phyloP scores from a whole-genome alignment of 2,113 vertebrate species.

The Rhynchomys soricoides region DNA sequence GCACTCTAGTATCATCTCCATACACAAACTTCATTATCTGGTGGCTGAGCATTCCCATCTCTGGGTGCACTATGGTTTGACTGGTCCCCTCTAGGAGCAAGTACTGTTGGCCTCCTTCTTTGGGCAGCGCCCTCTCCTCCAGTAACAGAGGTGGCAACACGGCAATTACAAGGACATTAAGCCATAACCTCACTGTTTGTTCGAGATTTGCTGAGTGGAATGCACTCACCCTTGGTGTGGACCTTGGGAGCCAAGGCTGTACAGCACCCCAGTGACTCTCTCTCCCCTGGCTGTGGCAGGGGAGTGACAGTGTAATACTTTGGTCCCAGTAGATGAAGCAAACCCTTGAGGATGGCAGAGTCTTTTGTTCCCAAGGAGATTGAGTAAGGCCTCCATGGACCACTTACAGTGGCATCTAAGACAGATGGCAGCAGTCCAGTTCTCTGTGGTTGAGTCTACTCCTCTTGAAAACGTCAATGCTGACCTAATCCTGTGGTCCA shows the following conservation, averaged over 20 bases:
- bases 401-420: no score
- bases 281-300: no score
- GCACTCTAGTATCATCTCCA: neutral
- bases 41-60: neutral
- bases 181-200: neutral
- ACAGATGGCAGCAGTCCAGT: neutral
- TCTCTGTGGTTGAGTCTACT: neutral
- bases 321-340: no score
- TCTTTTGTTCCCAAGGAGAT: neutral
- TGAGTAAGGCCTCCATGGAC: neutral
- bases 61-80: neutral
- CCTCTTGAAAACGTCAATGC: no score
- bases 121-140: neutral
- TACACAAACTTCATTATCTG: no score
- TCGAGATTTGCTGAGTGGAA: neutral
- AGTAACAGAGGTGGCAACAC: neutral
- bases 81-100: neutral
- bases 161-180: neutral
- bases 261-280: neutral
- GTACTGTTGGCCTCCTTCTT: no score
- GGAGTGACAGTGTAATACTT: neutral
- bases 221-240: neutral
- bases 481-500: neutral
- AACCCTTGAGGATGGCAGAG: no score
- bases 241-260: neutral